Conservation (phyloP, 2,888 invertebrate genomes). For the Melitaea athalia region DNA sequence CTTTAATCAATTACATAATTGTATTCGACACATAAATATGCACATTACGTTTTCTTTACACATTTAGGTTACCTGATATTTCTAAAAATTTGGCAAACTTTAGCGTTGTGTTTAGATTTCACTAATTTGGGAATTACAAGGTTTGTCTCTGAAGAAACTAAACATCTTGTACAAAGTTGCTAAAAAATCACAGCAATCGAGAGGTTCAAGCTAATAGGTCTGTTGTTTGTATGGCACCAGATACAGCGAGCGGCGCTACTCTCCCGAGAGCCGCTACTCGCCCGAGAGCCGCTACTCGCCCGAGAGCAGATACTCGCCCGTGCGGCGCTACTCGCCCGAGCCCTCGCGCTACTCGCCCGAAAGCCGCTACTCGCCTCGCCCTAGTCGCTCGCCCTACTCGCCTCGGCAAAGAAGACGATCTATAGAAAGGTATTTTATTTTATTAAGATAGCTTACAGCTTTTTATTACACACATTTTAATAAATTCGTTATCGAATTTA, state of each 20-base stretch:
- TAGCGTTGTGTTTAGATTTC: no score
- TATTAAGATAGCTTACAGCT: neutral
- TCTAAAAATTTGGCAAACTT: no score
- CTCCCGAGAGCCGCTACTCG: conserved; percentile 67
- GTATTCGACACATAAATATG: no score
- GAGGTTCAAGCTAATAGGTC: neutral
- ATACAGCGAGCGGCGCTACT: conserved; percentile 63
- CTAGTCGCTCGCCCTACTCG: conserved; percentile 55
- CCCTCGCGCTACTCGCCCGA: conserved; percentile 49
- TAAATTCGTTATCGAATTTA: neutral
- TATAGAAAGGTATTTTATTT: conserved; percentile 55
- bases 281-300: conserved; percentile 70
- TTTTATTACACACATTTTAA: neutral
- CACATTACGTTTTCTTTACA: no score
- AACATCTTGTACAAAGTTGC: no score
- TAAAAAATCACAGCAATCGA: neutral
- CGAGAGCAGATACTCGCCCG: conserved; percentile 69
- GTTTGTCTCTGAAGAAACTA: no score
- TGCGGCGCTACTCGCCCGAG: conserved; percentile 75
- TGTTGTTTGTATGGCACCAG: conserved; percentile 23
- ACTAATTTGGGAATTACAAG: no score
- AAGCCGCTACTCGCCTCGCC: conserved; percentile 75
- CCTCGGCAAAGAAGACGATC: conserved; percentile 58
- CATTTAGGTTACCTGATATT: no score
- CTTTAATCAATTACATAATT: no score